Base-by-base conservation (phyloP, 2,797 vertebrate species). In the Enteromius paludinosus region DNA sequence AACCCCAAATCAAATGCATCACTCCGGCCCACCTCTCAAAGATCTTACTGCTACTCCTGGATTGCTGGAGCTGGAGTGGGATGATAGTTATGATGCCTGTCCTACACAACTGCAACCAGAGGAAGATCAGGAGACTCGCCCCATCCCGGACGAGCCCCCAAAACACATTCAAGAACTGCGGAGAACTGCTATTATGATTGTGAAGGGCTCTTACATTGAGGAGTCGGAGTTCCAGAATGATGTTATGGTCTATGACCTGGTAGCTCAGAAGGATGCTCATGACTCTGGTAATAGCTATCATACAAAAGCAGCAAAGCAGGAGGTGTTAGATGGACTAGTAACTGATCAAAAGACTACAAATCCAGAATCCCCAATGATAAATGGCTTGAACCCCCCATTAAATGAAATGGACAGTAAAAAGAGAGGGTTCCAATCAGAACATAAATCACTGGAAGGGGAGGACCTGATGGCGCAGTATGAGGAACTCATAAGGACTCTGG, bases 151-250 rank as follows among this genome's bases (percentile, higher is more conserved):
- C 0, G 93, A 95, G 3, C 95, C 94, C 3, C 96, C 96, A 10
- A 93, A 90, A 84, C 96, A 99, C 92, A 97, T 99, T 91, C 96
- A 98, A 87, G 97, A 98, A 89, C 96, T 99, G 95, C 96, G 96
- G 90, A 96, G 92, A 87, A 97, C 92, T 0, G 96, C 98, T 75
- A 95, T 94, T 85, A 94, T 97, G 95, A 87, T 98, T 49, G 91
- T 99, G 17, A 97, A 96, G 88, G 98, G 96, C 23, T 95, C 97
- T 11, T 99, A 99, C 82, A 94, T 98, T 1, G 98, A 99, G 83
- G 98, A 99, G 85, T 96, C 96, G 0, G 98, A 99, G 87, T 99
- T 99, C 84, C 96, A 99, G 91, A 96, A 99, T 5, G 98, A 99
- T 10, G 95, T 97, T 88, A 96, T 97, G 94, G 96, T 99, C 70